Percentiles rank a stretch among this genome's conserved stretches.
Conservation (phyloP, 2,888 invertebrate genomes). For the Sepiola atlantica region DNA sequence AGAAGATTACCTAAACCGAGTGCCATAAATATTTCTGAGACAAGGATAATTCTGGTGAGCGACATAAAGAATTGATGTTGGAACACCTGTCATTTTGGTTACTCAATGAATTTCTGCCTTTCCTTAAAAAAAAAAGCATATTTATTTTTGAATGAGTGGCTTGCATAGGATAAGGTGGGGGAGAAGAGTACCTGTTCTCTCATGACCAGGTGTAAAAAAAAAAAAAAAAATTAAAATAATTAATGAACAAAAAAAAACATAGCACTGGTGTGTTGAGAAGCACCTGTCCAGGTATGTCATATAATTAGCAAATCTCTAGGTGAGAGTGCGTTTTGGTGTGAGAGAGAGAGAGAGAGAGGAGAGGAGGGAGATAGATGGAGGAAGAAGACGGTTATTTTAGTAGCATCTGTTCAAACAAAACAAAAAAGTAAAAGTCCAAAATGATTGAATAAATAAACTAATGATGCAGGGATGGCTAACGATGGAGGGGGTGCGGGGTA, state of each 20-base stretch:
- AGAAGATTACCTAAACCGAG: too few species aligned
- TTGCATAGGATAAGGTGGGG: too few species aligned
- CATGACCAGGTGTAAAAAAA: not conserved
- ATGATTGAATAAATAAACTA: not conserved
- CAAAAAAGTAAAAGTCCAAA: not conserved
- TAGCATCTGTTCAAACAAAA: not conserved
- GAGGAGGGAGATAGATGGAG: too few species aligned
- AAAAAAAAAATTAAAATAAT: too few species aligned
- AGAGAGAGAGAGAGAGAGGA: not conserved
- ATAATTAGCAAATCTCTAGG: not conserved
- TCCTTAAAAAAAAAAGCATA: not conserved
- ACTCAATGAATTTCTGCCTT: not conserved
- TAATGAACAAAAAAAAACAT: not conserved
- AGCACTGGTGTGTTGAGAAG: not conserved
- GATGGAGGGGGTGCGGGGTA: not conserved
- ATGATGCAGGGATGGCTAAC: not conserved
- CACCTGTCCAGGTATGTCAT: not conserved
- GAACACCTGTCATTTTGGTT: not conserved
- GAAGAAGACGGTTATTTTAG: too few species aligned
- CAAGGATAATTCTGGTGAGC: not conserved
- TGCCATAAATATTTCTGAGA: not conserved
- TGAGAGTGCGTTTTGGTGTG: too few species aligned
- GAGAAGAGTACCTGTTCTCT: not conserved
- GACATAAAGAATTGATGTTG: not conserved
- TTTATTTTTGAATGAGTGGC: not conserved